phyloP scores from a whole-genome alignment of 92 coral and sea anemone genomes.

The Zoanthus sociatus region DNA sequence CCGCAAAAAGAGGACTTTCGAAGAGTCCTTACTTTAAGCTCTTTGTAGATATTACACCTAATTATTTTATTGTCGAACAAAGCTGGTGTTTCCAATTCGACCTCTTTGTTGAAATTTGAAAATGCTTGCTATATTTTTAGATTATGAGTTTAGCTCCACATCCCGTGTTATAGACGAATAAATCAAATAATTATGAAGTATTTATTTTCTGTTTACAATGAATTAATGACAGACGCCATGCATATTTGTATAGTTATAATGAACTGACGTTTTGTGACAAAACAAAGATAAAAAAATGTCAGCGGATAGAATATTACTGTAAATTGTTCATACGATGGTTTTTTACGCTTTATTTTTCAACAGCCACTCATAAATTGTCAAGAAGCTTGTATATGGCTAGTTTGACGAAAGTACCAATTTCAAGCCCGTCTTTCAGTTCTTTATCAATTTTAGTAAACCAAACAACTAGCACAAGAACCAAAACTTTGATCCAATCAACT shows the following conservation, averaged over 20 bases:
- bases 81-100: too few relatives aligned
- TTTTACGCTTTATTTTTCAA: slow-evolving; percentile 35
- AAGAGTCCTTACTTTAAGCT: too few relatives aligned
- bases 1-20: too few relatives aligned
- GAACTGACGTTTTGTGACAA: background rate
- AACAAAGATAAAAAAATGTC: background rate
- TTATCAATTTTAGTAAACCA: background rate
- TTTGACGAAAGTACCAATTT: background rate
- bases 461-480: slow-evolving; percentile 6
- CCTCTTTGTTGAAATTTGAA: too few relatives aligned
- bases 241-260: background rate
- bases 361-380: slow-evolving; percentile 32
- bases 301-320: background rate
- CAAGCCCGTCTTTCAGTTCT: background rate
- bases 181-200: background rate
- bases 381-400: background rate
- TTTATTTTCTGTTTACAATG: background rate
- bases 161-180: background rate
- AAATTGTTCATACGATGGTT: slow-evolving; percentile 14
- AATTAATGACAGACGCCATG: background rate
- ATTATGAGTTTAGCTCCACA: background rate
- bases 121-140: too few relatives aligned
- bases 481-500: slow-evolving; percentile 23
- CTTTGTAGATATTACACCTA: too few relatives aligned
- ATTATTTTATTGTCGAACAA: too few relatives aligned